Evolutionary conservation across 2,888 invertebrate species (phyloP).

Genomic region (Protophormia terraenovae): DNA sequence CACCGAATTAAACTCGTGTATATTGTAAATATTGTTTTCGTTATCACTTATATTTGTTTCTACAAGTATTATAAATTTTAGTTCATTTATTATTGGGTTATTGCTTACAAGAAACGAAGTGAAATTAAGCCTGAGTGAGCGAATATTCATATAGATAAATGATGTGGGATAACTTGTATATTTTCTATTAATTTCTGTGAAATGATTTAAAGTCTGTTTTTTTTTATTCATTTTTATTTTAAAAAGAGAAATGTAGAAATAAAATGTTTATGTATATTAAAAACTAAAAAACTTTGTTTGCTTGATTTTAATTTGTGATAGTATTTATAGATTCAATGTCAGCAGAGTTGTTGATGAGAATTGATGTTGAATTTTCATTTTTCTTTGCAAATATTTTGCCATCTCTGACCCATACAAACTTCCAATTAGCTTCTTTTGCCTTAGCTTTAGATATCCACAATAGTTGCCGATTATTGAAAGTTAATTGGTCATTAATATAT

Average conservation of each 20-base stretch:
- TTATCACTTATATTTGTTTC: not conserved
- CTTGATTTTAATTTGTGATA: not conserved
- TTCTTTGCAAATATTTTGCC: not conserved
- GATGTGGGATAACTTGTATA: too few relatives aligned
- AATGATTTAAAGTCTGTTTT: too few relatives aligned
- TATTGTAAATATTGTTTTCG: not conserved
- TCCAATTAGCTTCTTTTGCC: too few relatives aligned
- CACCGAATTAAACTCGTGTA: not conserved
- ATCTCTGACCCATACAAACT: not conserved
- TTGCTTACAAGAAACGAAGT: too few relatives aligned
- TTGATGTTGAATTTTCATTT: not conserved
- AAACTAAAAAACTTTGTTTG: too few relatives aligned
- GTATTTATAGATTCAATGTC: not conserved
- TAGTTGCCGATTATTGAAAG: too few relatives aligned
- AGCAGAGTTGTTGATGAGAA: not conserved
- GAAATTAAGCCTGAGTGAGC: too few relatives aligned
- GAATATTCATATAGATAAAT: too few relatives aligned
- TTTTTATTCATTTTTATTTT: not conserved
- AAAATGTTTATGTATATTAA: too few relatives aligned
- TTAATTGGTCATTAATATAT: too few relatives aligned
- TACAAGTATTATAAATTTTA: not conserved
- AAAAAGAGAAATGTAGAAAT: too few relatives aligned
- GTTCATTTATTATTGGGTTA: not conserved
- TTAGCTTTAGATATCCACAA: too few relatives aligned
- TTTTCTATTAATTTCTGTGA: not conserved